Percentiles rank a stretch among this genome's conserved stretches.
phyloP scores from a whole-genome alignment of 92 coral and sea anemone species.

The Parazoanthus swiftii region DNA sequence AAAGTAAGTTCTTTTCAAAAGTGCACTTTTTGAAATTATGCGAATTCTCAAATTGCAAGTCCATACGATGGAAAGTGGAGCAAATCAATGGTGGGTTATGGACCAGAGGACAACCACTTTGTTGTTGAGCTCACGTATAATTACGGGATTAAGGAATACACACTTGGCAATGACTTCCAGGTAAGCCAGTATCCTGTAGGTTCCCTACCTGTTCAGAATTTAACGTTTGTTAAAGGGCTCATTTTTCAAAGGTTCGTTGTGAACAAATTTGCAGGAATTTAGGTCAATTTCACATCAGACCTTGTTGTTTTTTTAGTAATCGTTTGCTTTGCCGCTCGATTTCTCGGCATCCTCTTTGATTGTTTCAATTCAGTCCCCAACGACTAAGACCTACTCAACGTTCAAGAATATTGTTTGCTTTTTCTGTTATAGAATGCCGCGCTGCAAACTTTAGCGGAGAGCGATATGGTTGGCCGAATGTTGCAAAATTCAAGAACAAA shows the following conservation, averaged over 20 bases:
- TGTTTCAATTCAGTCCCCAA: too few relatives aligned
- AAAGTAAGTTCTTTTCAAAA: too few relatives aligned
- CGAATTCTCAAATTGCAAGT: conserved; percentile 33
- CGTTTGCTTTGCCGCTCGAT: too few relatives aligned
- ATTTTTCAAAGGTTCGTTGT: not conserved
- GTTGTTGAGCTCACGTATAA: conserved; percentile 95
- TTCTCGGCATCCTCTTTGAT: too few relatives aligned
- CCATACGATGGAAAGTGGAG: conserved; percentile 99
- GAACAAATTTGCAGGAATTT: not conserved
- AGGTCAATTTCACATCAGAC: not conserved
- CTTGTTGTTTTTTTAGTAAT: too few relatives aligned
- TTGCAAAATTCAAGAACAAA: too few relatives aligned
- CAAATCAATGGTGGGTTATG: conserved; percentile 95
- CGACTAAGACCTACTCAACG: too few relatives aligned
- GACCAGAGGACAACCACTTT: conserved; percentile 90
- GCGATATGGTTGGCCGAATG: too few relatives aligned
- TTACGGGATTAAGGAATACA: conserved; percentile 90
- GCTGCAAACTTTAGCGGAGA: not conserved
- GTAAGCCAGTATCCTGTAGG: conserved; percentile 25
- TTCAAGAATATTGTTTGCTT: too few relatives aligned
- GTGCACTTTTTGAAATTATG: too few relatives aligned
- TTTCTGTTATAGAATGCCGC: too few relatives aligned
- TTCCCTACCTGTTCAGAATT: not conserved
- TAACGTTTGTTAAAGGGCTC: not conserved
- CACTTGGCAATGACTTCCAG: conserved; percentile 94